Conservation (phyloP, 2,888 invertebrate genomes). For the Epinotia bilunana region DNA sequence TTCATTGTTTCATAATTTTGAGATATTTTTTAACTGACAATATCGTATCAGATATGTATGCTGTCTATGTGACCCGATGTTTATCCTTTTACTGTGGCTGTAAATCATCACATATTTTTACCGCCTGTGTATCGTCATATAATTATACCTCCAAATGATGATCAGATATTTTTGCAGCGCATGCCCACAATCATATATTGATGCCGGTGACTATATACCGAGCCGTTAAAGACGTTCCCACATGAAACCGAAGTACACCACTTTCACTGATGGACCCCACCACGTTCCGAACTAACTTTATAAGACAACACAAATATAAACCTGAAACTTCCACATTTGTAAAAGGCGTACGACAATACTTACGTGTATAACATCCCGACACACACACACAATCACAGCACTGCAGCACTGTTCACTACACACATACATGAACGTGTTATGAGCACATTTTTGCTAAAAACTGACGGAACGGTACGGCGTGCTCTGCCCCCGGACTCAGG, state of each 20-base stretch:
- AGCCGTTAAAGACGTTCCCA: neutral
- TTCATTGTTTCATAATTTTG: too few relatives aligned
- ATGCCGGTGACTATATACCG: too few relatives aligned
- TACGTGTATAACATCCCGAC: conserved; percentile 39
- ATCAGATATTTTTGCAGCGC: too few relatives aligned
- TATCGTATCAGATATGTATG: too few relatives aligned
- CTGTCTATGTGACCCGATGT: too few relatives aligned
- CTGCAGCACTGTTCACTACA: conserved; percentile 40
- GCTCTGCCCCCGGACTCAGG: conserved; percentile 16
- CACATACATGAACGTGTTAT: conserved; percentile 23
- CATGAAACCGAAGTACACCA: neutral
- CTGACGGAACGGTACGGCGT: conserved; percentile 9
- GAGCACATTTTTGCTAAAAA: conserved; percentile 35
- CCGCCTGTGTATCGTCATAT: too few relatives aligned
- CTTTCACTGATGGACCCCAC: conserved; percentile 7
- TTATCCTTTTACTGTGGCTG: too few relatives aligned
- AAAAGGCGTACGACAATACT: conserved; percentile 27
- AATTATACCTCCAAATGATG: too few relatives aligned
- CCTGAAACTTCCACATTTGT: conserved; percentile 21
- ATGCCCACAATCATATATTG: too few relatives aligned
- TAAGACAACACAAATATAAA: conserved; percentile 34
- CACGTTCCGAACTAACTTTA: conserved; percentile 15
- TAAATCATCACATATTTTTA: too few relatives aligned
- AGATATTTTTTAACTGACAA: too few relatives aligned
- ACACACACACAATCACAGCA: conserved; percentile 37